Percentiles rank a stretch among this genome's conserved stretches.
Conservation (phyloP, 2,888 invertebrate genomes). For the Chymomyza caudatula region DNA sequence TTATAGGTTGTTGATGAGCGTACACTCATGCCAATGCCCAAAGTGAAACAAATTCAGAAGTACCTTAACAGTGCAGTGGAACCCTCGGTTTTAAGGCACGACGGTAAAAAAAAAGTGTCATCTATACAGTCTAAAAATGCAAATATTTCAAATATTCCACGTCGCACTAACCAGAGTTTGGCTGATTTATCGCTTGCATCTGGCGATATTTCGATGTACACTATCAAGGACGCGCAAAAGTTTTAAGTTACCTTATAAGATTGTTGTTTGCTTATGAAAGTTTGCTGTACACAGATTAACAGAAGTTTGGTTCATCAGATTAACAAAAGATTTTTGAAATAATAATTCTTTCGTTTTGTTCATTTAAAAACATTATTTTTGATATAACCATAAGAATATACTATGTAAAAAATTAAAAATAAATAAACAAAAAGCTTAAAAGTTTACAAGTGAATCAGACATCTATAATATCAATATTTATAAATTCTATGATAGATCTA, state of each 20-base stretch:
- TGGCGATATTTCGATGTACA: conserved; percentile 77
- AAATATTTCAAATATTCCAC: conserved; percentile 37
- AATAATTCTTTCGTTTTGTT: background rate
- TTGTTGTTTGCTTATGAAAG: too few species aligned
- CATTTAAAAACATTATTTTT: background rate
- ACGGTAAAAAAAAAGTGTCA: conserved; percentile 74
- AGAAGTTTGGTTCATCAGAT: background rate
- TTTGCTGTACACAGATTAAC: too few species aligned
- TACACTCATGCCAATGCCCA: conserved; percentile 74
- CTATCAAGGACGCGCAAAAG: conserved; percentile 78
- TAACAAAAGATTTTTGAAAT: background rate
- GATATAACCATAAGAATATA: too few species aligned
- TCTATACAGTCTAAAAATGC: conserved; percentile 1
- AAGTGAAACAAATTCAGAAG: conserved; percentile 74
- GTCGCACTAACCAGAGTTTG: conserved; percentile 64
- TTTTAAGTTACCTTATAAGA: too few species aligned
- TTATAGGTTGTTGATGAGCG: conserved; percentile 75
- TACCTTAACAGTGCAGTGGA: conserved; percentile 69
- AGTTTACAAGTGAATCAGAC: too few species aligned
- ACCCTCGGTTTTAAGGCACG: conserved; percentile 75
- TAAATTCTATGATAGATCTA: too few species aligned
- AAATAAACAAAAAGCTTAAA: too few species aligned
- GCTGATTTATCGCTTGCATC: conserved; percentile 76
- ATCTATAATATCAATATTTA: too few species aligned
- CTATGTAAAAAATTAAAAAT: too few species aligned